Conservation (phyloP, 2,888 invertebrate species). For the Dynastes grantii region DNA sequence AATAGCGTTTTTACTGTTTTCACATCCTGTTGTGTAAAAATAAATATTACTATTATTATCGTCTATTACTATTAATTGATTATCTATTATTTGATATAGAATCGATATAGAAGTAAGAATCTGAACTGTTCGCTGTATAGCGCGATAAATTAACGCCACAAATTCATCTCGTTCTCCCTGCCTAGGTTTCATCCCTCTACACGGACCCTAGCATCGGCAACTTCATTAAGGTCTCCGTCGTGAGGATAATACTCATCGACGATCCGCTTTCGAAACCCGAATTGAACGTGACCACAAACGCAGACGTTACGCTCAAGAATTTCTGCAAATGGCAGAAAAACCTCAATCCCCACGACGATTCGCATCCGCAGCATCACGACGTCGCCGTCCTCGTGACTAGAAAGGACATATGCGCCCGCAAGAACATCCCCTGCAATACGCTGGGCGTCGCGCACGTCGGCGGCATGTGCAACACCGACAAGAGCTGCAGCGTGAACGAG, state of each 20-base stretch:
- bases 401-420: constrained; percentile 80
- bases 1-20: no score
- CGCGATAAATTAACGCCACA: constrained; percentile 10
- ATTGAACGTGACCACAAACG: constrained; percentile 84
- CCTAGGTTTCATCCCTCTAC: constrained; percentile 83
- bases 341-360: constrained; percentile 83
- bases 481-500: constrained; percentile 92
- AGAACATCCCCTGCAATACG: constrained; percentile 76
- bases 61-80: no score
- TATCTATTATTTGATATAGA: no score
- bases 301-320: constrained; percentile 85
- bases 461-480: constrained; percentile 88
- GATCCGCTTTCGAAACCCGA: constrained; percentile 74
- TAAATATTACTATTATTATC: no score
- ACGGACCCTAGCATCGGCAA: constrained; percentile 92
- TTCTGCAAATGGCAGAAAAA: constrained; percentile 90
- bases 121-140: neutral
- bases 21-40: no score
- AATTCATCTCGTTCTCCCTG: constrained; percentile 3
- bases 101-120: neutral
- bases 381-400: constrained; percentile 90
- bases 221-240: constrained; percentile 91
- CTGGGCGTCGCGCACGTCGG: constrained; percentile 92
- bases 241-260: constrained; percentile 86
- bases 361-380: constrained; percentile 91